Conservation (phyloP, 1,140 invertebrate species). For the Rhizoglyphus robini region DNA sequence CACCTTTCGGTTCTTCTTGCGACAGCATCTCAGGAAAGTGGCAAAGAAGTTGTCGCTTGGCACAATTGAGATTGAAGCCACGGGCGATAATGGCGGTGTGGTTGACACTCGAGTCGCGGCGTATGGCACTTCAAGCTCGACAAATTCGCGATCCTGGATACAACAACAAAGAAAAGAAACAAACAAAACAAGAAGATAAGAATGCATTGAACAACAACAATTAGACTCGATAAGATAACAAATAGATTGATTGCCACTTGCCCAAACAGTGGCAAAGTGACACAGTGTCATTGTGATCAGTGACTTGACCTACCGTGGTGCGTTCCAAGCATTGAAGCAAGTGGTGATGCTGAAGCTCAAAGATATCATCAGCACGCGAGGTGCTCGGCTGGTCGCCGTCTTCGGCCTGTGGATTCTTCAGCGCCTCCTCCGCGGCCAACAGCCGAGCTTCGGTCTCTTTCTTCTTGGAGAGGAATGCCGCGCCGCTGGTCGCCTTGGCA, state of each 20-base stretch:
- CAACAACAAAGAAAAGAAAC: conserved; percentile 21
- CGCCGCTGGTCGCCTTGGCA: conserved; percentile 96
- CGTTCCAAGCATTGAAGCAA: conserved; percentile 91
- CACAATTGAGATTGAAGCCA: conserved; percentile 41
- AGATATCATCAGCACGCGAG: conserved; percentile 82
- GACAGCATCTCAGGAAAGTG: background rate
- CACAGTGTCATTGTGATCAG: background rate
- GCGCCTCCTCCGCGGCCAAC: conserved; percentile 76
- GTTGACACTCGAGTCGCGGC: conserved; percentile 84
- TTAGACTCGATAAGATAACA: no score
- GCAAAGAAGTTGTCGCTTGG: background rate
- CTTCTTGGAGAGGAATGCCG: conserved; percentile 95
- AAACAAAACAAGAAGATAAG: background rate
- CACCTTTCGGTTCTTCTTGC: background rate
- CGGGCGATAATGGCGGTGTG: conserved; percentile 60
- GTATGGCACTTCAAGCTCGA: conserved; percentile 84
- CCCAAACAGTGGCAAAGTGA: background rate
- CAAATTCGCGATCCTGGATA: conserved; percentile 82
- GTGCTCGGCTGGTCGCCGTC: conserved; percentile 78
- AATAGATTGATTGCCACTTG: background rate
- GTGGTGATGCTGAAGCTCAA: conserved; percentile 98
- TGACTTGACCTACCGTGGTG: conserved; percentile 63
- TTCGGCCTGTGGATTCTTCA: conserved; percentile 70
- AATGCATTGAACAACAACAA: background rate
- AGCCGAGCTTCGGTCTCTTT: conserved; percentile 91